phyloP scores from a whole-genome alignment of 1,140 invertebrate species.

The Orussus abietinus region DNA sequence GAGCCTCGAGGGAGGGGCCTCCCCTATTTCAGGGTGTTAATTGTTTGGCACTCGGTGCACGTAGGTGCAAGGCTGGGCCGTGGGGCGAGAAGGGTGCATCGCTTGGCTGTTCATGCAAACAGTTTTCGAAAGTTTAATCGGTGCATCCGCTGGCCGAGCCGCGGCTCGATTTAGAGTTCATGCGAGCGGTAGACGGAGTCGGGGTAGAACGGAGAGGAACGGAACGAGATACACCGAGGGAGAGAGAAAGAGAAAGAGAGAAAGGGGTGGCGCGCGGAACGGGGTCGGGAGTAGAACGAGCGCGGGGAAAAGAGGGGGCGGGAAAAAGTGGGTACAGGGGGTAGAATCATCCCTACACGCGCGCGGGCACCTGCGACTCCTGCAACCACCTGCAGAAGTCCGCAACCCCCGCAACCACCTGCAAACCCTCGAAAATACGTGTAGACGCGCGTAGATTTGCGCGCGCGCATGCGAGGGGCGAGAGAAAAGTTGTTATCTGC shows the following conservation, averaged over 20 bases:
- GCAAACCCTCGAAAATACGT: no score
- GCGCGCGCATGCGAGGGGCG: slow-evolving; percentile 9
- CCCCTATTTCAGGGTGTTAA: slow-evolving; percentile 13
- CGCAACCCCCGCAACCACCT: no score
- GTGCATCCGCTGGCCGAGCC: slow-evolving; percentile 33
- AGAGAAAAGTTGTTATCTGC: slow-evolving; percentile 45
- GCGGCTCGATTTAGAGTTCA: slow-evolving; percentile 31
- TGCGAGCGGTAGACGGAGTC: slow-evolving; percentile 19
- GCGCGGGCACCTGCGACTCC: no score
- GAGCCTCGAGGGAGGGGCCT: no score
- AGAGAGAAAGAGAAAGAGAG: slow-evolving; percentile 10
- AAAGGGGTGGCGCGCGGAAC: not conserved
- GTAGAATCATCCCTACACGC: no score
- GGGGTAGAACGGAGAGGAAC: slow-evolving; percentile 11
- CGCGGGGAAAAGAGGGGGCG: not conserved
- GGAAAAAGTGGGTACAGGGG: not conserved
- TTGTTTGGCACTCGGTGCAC: slow-evolving; percentile 14
- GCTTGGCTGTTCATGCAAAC: slow-evolving; percentile 49
- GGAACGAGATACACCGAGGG: slow-evolving; percentile 12
- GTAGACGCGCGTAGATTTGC: no score
- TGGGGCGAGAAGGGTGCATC: no score
- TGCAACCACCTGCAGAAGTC: no score
- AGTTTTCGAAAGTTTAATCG: slow-evolving; percentile 49
- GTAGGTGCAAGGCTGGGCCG: not conserved
- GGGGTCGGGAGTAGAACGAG: slow-evolving; percentile 18